Evolutionary conservation across 1,140 invertebrate species (phyloP).

Genomic region (Caerostris extrusa): DNA sequence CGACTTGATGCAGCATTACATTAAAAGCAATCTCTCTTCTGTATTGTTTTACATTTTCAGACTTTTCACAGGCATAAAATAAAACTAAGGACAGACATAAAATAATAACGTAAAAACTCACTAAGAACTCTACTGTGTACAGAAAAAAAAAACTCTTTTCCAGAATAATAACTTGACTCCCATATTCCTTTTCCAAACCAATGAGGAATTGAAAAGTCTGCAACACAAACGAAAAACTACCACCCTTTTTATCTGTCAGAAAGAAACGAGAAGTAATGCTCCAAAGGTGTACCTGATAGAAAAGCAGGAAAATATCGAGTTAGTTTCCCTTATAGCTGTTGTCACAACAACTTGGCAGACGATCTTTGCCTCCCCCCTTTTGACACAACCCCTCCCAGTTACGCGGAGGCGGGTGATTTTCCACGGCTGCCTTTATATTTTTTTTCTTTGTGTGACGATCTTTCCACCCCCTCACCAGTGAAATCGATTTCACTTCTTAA

Average conservation of each 20-base stretch:
- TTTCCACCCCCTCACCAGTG: background rate
- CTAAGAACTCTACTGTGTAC: background rate
- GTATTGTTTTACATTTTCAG: too few relatives aligned
- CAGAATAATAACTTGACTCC: background rate
- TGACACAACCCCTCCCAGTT: background rate
- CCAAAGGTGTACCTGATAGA: background rate
- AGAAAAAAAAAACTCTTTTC: background rate
- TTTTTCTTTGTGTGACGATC: background rate
- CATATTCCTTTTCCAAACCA: background rate
- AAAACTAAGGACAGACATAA: too few relatives aligned
- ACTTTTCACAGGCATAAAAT: too few relatives aligned
- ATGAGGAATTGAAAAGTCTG: background rate
- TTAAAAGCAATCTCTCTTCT: too few relatives aligned
- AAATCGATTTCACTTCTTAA: background rate
- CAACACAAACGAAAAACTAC: background rate
- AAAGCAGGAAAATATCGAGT: background rate
- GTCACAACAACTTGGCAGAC: conserved; percentile 34
- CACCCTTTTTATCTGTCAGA: background rate
- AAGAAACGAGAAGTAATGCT: background rate
- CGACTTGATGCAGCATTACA: too few relatives aligned
- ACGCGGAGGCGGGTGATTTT: conserved; percentile 2
- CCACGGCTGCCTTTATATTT: background rate
- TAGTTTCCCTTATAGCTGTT: background rate
- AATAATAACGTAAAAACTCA: too few relatives aligned
- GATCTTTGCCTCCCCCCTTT: background rate